Conservation (phyloP, 2,797 vertebrate species). For the Paguma larvata region DNA sequence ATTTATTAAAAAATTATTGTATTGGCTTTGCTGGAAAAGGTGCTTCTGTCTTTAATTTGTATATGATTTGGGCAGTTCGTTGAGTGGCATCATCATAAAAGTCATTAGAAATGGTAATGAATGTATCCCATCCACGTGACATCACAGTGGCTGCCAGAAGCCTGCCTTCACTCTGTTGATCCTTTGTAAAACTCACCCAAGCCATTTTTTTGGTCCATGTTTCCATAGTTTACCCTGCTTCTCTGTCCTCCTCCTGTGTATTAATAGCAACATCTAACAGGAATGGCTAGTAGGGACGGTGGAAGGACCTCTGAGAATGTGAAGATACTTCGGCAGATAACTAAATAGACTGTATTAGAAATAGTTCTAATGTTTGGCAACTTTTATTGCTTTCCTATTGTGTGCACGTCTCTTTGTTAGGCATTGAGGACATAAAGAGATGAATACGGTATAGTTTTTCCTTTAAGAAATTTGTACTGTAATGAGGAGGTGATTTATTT, state of each 20-base stretch:
- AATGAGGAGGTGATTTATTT: neutral
- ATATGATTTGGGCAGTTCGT: neutral
- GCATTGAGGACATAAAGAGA: neutral
- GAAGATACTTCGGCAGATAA: conserved; percentile 3
- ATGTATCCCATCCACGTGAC: neutral
- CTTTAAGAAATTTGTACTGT: neutral
- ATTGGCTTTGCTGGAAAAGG: neutral
- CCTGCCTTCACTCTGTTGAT: neutral
- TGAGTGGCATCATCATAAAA: neutral
- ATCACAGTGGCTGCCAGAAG: neutral
- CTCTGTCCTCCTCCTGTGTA: neutral
- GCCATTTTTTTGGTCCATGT: neutral
- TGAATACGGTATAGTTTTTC: neutral
- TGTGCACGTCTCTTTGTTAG: neutral
- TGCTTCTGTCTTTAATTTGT: neutral
- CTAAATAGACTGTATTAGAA: neutral
- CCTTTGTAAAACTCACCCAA: neutral
- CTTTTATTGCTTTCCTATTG: neutral
- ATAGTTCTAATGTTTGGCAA: neutral
- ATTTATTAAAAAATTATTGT: neutral
- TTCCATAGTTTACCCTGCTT: neutral
- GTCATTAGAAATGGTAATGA: neutral
- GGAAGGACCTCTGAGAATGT: neutral
- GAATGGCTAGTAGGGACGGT: neutral
- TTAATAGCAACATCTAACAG: neutral